Percentiles rank a stretch among this genome's conserved stretches.
Conservation (phyloP, 2,113 vertebrate species). For the Podilymbus podiceps region DNA sequence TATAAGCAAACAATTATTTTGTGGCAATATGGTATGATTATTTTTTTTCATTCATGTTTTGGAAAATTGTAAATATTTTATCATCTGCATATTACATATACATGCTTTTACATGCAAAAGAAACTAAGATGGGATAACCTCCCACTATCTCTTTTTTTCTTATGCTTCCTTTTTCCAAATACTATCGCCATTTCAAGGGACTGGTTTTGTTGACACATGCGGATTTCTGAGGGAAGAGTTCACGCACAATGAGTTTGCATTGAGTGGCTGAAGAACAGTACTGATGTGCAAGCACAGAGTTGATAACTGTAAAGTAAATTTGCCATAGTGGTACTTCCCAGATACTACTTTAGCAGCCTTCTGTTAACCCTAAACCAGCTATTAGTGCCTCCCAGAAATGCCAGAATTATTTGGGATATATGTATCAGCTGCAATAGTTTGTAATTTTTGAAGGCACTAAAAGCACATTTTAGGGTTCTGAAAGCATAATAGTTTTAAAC, state of each 20-base stretch:
- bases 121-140: background rate
- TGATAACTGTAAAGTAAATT: background rate
- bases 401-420: background rate
- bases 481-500: background rate
- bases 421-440: background rate
- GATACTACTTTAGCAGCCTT: background rate
- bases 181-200: too few relatives aligned
- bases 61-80: background rate
- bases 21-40: background rate
- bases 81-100: background rate
- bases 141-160: background rate
- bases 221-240: background rate
- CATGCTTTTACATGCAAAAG: background rate
- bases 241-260: background rate
- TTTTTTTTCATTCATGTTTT: background rate
- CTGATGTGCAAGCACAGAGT: background rate
- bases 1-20: background rate
- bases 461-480: background rate
- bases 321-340: background rate
- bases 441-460: background rate
- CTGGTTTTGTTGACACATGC: background rate
- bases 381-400: background rate
- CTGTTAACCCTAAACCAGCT: background rate
- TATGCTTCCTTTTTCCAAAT: background rate
- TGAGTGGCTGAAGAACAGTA: background rate